phyloP scores from a whole-genome alignment of 2,113 vertebrate genomes.

The Perognathus longimembris region DNA sequence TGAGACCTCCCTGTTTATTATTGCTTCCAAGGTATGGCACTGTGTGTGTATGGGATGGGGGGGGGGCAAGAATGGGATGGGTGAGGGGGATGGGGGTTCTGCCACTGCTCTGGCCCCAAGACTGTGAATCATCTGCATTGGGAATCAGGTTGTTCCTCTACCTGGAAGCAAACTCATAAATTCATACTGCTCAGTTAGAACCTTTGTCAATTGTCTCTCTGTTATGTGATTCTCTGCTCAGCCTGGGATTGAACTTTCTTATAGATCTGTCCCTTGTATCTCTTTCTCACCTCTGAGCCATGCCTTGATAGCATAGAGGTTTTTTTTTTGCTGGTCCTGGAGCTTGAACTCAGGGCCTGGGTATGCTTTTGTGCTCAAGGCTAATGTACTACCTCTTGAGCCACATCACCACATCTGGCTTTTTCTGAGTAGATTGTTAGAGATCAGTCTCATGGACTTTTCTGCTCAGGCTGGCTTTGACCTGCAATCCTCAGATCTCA shows the following conservation, averaged over 20 bases:
- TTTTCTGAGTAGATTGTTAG: no score
- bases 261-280: not conserved
- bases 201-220: not conserved
- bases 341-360: no score
- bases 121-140: not conserved
- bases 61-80: rapidly evolving
- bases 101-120: not conserved
- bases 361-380: no score
- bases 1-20: conserved; percentile 95
- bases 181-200: not conserved
- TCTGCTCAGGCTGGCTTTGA: no score
- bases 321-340: not conserved
- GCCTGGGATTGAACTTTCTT: not conserved
- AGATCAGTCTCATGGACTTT: no score
- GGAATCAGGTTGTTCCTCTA: not conserved
- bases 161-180: not conserved
- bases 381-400: no score
- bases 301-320: not conserved
- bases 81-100: rapidly evolving
- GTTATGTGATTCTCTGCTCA: not conserved
- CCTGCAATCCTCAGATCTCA: no score
- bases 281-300: not conserved
- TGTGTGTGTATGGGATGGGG: not conserved
- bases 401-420: no score
- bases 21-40: conserved; percentile 94